Conservation (phyloP, 1,140 invertebrate species). For the Scaptomyza pallida region DNA sequence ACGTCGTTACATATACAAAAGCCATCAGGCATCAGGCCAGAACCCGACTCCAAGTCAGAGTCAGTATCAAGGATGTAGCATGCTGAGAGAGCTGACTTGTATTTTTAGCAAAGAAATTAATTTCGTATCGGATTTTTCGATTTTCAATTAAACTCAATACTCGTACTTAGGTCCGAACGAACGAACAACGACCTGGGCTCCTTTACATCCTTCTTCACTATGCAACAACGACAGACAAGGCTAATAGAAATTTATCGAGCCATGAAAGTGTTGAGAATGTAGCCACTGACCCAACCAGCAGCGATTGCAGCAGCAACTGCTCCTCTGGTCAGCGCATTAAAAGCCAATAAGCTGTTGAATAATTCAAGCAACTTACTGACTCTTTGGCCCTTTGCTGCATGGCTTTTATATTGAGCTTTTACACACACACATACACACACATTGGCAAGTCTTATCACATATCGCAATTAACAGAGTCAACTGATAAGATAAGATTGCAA, state of each 20-base stretch:
- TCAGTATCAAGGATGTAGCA: slow-evolving; percentile 10
- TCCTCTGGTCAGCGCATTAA: slow-evolving; percentile 53
- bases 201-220: slow-evolving; percentile 5
- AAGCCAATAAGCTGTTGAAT: slow-evolving; percentile 78
- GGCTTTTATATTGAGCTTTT: not conserved
- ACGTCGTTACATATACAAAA: slow-evolving; percentile 26
- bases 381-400: not conserved
- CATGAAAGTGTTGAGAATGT: slow-evolving; percentile 79
- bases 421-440: slow-evolving; percentile 12
- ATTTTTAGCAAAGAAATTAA: slow-evolving; percentile 82
- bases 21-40: slow-evolving; percentile 24
- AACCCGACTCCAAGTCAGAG: not conserved
- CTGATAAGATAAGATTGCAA: slow-evolving; percentile 56
- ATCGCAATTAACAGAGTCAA: slow-evolving; percentile 49
- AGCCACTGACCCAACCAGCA: slow-evolving; percentile 13
- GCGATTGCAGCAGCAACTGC: slow-evolving; percentile 24
- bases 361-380: slow-evolving; percentile 39
- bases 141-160: slow-evolving; percentile 83
- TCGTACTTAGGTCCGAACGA: slow-evolving; percentile 17
- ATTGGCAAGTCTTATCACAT: slow-evolving; percentile 43
- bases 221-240: slow-evolving; percentile 31
- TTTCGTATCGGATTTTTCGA: slow-evolving; percentile 82
- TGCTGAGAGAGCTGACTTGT: slow-evolving; percentile 44
- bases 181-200: slow-evolving; percentile 27
- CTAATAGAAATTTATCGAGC: slow-evolving; percentile 81